Percentiles rank a stretch among this genome's conserved stretches.
These are phyloP conservation scores for Microctonus hyperodae DNA, from an alignment of 2,888 invertebrate genomes.

Conservation along the genomic window DNA sequence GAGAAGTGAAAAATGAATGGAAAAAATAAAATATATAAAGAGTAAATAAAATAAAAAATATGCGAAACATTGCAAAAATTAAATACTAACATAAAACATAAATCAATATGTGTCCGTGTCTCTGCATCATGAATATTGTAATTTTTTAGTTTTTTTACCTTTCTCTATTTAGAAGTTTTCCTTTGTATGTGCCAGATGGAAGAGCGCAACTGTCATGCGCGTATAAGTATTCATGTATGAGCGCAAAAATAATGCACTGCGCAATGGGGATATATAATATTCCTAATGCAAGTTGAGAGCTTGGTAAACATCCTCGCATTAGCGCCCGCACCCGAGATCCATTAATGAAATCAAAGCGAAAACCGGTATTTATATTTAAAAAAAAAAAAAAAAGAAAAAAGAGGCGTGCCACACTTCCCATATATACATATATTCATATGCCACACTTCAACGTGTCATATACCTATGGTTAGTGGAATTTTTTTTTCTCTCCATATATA, in stretches of 20 bases:
- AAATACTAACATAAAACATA: conserved; percentile 24
- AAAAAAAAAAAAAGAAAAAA: neutral
- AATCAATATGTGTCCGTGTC: conserved; percentile 15
- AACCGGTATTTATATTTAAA: conserved; percentile 30
- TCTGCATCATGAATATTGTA: conserved; percentile 13
- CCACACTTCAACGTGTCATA: neutral
- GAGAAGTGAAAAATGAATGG: neutral
- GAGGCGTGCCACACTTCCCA: neutral
- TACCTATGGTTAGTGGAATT: neutral
- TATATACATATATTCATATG: neutral
- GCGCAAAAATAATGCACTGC: conserved; percentile 1
- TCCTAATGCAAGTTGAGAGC: conserved; percentile 54
- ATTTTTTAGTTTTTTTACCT: neutral
- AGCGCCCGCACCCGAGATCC: conserved; percentile 51
- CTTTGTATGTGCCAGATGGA: conserved; percentile 12
- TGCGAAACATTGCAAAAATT: conserved; percentile 15
- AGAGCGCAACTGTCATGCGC: conserved; percentile 2
- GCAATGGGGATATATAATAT: conserved; percentile 45
- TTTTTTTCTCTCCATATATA: conserved; percentile 3
- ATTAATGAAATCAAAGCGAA: conserved; percentile 57
- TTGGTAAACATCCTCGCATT: conserved; percentile 54
- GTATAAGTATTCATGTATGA: neutral
- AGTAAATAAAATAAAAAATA: neutral
- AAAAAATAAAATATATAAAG: conserved; percentile 4
- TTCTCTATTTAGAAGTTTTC: conserved; percentile 2